A percentile compares a stretch with the other conserved stretches of the same genome.
phyloP scores from a whole-genome alignment of 2,797 vertebrate genomes.

The Buceros bicornis region DNA sequence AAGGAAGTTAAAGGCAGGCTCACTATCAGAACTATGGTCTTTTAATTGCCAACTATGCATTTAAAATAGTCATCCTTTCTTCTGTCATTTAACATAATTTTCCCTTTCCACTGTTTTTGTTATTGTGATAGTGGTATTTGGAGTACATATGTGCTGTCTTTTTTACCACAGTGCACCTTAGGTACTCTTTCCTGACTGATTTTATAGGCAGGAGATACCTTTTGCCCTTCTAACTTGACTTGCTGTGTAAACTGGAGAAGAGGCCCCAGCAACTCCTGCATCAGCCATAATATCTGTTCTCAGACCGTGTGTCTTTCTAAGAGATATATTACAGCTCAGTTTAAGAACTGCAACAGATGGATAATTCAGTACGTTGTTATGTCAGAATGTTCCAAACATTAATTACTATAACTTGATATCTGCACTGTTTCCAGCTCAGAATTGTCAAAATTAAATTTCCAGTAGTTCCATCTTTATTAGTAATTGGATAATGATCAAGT shows the following conservation, averaged over 20 bases:
- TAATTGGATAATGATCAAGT: background rate
- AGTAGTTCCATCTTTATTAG: background rate
- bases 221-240: background rate
- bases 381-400: background rate
- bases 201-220: background rate
- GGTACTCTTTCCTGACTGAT: background rate
- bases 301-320: background rate
- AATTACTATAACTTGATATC: constrained; percentile 27
- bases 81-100: background rate
- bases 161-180: background rate
- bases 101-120: background rate
- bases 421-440: background rate
- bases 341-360: constrained; percentile 20
- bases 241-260: background rate
- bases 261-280: background rate
- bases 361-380: constrained; percentile 5
- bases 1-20: background rate
- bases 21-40: background rate
- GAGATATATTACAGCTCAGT: background rate
- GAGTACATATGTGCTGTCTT: background rate
- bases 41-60: background rate
- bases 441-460: constrained; percentile 17
- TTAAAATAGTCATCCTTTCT: background rate
- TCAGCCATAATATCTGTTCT: background rate
- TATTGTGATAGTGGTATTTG: background rate